phyloP scores from a whole-genome alignment of 2,888 invertebrate species.

The Griposia aprilina region DNA sequence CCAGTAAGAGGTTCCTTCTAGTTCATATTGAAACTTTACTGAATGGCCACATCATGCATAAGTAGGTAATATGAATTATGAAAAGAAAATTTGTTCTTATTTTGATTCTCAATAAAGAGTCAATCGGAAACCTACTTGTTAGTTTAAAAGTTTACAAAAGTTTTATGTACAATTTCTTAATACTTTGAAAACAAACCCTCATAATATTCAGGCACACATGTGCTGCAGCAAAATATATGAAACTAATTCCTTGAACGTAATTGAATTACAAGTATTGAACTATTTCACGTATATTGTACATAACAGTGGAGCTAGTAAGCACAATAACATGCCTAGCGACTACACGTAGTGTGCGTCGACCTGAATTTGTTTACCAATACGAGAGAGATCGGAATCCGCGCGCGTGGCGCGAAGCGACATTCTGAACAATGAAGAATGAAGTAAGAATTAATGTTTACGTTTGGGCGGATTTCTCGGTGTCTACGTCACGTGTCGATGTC shows the following conservation, averaged over 20 bases:
- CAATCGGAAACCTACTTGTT: neutral
- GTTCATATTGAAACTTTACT: neutral
- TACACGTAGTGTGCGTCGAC: conserved; percentile 70
- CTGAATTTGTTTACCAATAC: conserved; percentile 89
- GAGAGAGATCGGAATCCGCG: conserved; percentile 84
- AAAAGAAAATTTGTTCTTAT: neutral
- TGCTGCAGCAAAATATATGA: conserved; percentile 63
- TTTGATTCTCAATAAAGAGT: neutral
- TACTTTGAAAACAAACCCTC: conserved; percentile 4
- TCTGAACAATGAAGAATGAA: conserved; percentile 90
- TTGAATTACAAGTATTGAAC: conserved; percentile 82
- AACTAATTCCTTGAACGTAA: conserved; percentile 81
- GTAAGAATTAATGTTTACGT: conserved; percentile 91
- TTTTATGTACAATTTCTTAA: neutral
- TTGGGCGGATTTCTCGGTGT: conserved; percentile 89
- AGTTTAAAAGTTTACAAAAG: neutral
- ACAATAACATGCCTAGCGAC: conserved; percentile 68
- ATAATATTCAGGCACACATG: conserved; percentile 6
- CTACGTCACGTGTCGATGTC: conserved; percentile 89
- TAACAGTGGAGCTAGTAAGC: conserved; percentile 65
- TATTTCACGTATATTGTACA: conserved; percentile 67
- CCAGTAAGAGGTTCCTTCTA: neutral
- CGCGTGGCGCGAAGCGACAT: conserved; percentile 86
- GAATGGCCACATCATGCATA: neutral
- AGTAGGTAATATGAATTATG: neutral